Base-by-base conservation (phyloP, 2,888 invertebrate species). In the Xestia ashworthii region DNA sequence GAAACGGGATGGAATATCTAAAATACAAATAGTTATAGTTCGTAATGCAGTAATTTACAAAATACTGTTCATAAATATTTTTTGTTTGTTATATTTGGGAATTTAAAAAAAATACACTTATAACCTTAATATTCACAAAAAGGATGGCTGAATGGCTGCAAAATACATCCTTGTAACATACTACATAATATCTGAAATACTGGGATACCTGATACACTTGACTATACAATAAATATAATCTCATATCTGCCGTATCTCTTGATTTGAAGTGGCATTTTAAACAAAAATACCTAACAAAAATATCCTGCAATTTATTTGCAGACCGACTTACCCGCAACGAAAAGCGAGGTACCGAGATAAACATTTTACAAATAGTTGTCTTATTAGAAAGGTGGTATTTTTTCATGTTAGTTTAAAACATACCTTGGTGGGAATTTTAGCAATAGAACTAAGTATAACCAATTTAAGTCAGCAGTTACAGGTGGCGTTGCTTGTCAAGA, bases 191-290 rank as follows among this genome's bases (percentile, higher is more conserved):
- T 44, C 44, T n/a, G 8, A n/a, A 65, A 44, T 65, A n/a, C 19
- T 3, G 32, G 9, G 9, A 5, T 5, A 19, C 19, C 32, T 62
- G 11, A 62, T 44, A 64, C 64, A n/a, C 25, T 53, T 46, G 38
- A 76, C 25, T 48, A 19, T 41, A 76, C 38, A 41, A 71, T 14
- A 55, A 32, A 11, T 14, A 32, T 75, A 48, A 75, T 82, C 82
- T 81, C 11, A 11, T 58, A n/a, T 71, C 60, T 44, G 11, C 16
- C 16, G 8, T 60, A 73, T 44, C 55, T 60, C 16, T 48, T 4
- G 8, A 70, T n/a, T 60, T 58, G 4, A 76, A 65, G 22, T 50
- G 32, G 12, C 12, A 11, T 22, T 38, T 66, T 3, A 50, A 53
- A 74, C 14, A 78, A 64, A 46, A 25, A 38, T 44, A 44, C 3